These are phyloP conservation scores for Mellilla xanthometata DNA, from an alignment of 2,888 invertebrate genomes.

Conservation along the genomic window DNA sequence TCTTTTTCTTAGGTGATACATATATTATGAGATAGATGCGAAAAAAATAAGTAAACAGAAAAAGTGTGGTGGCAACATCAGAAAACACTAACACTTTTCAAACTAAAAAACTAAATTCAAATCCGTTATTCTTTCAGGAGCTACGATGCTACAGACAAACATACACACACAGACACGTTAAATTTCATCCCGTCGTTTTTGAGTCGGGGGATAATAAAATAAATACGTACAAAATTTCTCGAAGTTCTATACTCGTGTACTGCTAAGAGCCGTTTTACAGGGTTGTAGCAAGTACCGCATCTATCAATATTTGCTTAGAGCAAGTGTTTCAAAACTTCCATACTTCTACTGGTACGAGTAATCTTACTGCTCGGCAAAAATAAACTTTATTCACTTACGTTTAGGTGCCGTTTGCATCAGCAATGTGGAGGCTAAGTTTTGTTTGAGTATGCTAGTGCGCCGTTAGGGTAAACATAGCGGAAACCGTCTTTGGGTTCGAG, in stretches of 20 bases:
- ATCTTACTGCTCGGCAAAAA: constrained; percentile 2
- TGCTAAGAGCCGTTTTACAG: constrained; percentile 11
- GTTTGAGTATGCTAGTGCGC: constrained; percentile 34
- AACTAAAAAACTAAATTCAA: too few relatives aligned
- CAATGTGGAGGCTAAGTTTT: constrained; percentile 2
- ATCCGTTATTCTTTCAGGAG: too few relatives aligned
- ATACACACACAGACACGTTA: too few relatives aligned
- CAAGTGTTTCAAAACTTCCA: constrained; percentile 46
- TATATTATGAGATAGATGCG: too few relatives aligned
- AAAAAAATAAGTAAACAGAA: too few relatives aligned
- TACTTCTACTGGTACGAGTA: constrained; percentile 20
- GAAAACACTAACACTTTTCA: too few relatives aligned
- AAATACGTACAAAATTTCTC: not conserved
- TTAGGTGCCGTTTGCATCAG: constrained; percentile 10
- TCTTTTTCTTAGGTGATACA: too few relatives aligned
- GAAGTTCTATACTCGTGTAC: not conserved
- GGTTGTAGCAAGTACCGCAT: constrained; percentile 26
- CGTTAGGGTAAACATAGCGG: constrained; percentile 52
- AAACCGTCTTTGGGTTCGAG: constrained; percentile 25
- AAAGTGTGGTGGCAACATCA: too few relatives aligned
- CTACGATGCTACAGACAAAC: too few relatives aligned
- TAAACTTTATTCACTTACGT: constrained; percentile 11
- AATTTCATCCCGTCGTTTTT: too few relatives aligned
- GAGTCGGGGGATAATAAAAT: too few relatives aligned
- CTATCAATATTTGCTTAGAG: constrained; percentile 46